Evolutionary conservation across 1,140 invertebrate species (phyloP).

Genomic region (Penaeus vannamei): DNA sequence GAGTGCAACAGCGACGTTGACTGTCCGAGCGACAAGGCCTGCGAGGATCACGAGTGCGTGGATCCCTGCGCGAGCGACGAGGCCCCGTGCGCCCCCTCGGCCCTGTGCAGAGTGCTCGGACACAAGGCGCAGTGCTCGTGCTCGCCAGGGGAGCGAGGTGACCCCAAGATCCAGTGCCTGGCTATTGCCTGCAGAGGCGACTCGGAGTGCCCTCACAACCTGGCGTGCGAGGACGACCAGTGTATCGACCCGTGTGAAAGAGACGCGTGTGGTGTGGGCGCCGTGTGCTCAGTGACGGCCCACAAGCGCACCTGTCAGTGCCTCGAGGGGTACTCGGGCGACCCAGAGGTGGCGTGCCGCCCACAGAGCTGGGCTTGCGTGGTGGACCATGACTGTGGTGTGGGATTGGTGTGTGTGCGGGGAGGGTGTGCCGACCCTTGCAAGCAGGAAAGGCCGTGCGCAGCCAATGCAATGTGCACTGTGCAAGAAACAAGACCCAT

Average conservation of each 20-base stretch:
- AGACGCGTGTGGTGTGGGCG: conserved; percentile 75
- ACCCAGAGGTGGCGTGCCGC: conserved; percentile 71
- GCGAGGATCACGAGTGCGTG: conserved; percentile 69
- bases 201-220: conserved; percentile 79
- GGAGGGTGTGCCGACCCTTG: conserved; percentile 87
- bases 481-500: conserved; percentile 63
- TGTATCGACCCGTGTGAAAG: conserved; percentile 77
- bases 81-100: conserved; percentile 68
- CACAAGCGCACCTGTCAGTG: conserved; percentile 81
- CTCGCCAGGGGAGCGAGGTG: conserved; percentile 67
- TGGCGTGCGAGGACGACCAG: conserved; percentile 78
- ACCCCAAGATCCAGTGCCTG: conserved; percentile 81
- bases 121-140: conserved; percentile 69
- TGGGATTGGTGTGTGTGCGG: conserved; percentile 84
- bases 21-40: conserved; percentile 70
- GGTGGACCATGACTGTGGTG: conserved; percentile 83
- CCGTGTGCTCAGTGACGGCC: conserved; percentile 67
- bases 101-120: conserved; percentile 67
- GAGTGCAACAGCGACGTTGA: conserved; percentile 71
- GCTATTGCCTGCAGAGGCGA: conserved; percentile 79
- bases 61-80: conserved; percentile 69
- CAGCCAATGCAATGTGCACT: conserved; percentile 81
- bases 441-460: conserved; percentile 71
- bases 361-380: conserved; percentile 82
- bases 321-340: conserved; percentile 71